A percentile compares a stretch with the other conserved stretches of the same genome.
Conservation (phyloP, 1,140 invertebrate species). For the Lepidurus arcticus region DNA sequence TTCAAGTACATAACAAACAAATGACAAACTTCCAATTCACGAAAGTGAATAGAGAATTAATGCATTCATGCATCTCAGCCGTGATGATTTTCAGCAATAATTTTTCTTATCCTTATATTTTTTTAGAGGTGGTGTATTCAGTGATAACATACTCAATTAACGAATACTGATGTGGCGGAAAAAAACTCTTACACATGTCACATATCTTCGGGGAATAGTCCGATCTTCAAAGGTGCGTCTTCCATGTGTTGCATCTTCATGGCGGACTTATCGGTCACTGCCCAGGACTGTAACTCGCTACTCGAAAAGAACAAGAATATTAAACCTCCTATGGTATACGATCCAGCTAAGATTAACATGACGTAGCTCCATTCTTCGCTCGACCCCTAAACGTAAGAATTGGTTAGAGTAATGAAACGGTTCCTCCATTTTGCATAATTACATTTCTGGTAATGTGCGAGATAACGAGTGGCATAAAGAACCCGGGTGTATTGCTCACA, state of each 20-base stretch:
- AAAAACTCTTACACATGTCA: neutral
- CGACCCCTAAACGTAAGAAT: slow-evolving; percentile 38
- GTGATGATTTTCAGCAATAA: no score
- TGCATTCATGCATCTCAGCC: no score
- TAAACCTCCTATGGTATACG: slow-evolving; percentile 43
- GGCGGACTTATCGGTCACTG: neutral
- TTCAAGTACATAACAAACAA: no score
- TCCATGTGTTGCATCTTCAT: neutral
- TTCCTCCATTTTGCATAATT: neutral
- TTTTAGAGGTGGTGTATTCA: neutral
- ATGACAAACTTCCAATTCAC: no score
- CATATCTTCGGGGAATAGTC: neutral
- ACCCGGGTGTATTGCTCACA: slow-evolving; percentile 42
- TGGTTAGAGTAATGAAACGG: neutral
- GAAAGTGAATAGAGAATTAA: no score
- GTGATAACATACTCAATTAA: neutral
- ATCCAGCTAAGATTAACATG: slow-evolving; percentile 39
- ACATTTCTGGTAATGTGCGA: slow-evolving; percentile 38
- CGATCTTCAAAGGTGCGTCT: neutral
- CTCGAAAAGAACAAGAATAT: slow-evolving; percentile 46
- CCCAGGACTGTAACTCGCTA: slow-evolving; percentile 46
- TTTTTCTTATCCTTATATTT: no score
- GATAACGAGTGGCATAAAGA: slow-evolving; percentile 38
- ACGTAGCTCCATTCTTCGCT: slow-evolving; percentile 42
- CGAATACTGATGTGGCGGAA: neutral